These are phyloP conservation scores for Goniozus legneri DNA, from an alignment of 1,140 invertebrate genomes.

Conservation along the genomic window DNA sequence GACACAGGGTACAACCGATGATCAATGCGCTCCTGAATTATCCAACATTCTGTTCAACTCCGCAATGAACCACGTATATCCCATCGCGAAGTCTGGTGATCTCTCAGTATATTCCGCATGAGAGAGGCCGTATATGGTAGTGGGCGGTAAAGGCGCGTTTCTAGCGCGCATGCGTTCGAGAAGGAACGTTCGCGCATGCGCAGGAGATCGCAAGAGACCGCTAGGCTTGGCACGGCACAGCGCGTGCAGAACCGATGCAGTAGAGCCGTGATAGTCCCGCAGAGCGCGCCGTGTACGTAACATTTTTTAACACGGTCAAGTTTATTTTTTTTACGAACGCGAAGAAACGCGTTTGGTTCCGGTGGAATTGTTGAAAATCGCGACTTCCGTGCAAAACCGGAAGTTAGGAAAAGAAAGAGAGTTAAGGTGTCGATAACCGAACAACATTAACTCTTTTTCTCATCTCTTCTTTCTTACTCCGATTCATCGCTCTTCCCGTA, in stretches of 20 bases:
- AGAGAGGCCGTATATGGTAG: conserved; percentile 50
- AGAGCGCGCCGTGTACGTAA: too few relatives aligned
- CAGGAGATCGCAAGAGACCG: background rate
- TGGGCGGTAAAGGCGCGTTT: conserved; percentile 46
- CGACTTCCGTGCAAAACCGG: too few relatives aligned
- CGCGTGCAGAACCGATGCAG: conserved; percentile 41
- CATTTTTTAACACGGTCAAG: too few relatives aligned
- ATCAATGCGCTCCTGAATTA: background rate
- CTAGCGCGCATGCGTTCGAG: conserved; percentile 18
- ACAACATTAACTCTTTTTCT: background rate
- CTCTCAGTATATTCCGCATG: conserved; percentile 30
- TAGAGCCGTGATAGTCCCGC: conserved; percentile 44
- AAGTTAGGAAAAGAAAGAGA: too few relatives aligned
- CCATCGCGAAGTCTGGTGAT: background rate
- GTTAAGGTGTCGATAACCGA: too few relatives aligned
- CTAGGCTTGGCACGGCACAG: conserved; percentile 10
- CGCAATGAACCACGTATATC: background rate
- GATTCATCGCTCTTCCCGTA: background rate
- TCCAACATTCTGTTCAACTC: background rate
- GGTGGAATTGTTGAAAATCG: too few relatives aligned
- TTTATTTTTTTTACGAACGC: too few relatives aligned
- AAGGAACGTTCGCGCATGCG: conserved; percentile 4
- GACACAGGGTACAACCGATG: too few relatives aligned
- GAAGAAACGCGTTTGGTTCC: too few relatives aligned
- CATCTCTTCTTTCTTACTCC: background rate